Conservation (phyloP, 2,113 vertebrate genomes). For the Lethenteron reissneri region DNA sequence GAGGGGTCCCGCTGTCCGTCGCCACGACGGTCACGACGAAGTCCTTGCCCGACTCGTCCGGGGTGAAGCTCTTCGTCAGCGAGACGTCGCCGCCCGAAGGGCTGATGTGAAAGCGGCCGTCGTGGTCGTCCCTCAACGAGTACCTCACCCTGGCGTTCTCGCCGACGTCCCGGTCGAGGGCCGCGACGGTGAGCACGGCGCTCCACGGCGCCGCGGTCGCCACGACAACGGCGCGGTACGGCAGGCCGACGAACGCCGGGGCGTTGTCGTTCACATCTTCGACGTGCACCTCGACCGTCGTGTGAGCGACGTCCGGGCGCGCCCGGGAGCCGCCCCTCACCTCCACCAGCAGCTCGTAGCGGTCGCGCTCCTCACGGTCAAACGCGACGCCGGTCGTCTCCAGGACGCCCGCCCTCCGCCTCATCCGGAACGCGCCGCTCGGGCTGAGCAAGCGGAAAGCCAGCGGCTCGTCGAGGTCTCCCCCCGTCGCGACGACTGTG, state of each 20-base stretch:
- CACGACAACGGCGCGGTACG: slow-evolving; percentile 85
- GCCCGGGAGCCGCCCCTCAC: slow-evolving; percentile 31
- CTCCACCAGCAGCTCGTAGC: slow-evolving; percentile 79
- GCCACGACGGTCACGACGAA: slow-evolving; percentile 30
- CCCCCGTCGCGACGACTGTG: slow-evolving; percentile 43
- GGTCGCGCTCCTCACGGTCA: slow-evolving; percentile 63
- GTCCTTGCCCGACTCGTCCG: slow-evolving; percentile 70
- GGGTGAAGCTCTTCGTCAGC: slow-evolving; percentile 42
- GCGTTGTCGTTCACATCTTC: slow-evolving; percentile 81
- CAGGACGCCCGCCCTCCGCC: slow-evolving; percentile 70
- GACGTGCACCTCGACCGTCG: slow-evolving; percentile 55
- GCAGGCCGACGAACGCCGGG: slow-evolving; percentile 70
- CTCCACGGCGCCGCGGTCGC: slow-evolving; percentile 67
- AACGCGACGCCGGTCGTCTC: slow-evolving; percentile 51
- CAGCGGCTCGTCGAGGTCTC: slow-evolving; percentile 67
- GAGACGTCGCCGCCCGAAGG: slow-evolving; percentile 36
- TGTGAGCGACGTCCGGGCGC: slow-evolving; percentile 52
- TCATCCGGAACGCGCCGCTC: slow-evolving; percentile 57
- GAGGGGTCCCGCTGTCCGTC: slow-evolving; percentile 46
- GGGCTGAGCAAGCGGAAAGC: slow-evolving; percentile 68
- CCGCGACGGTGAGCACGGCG: slow-evolving; percentile 53
- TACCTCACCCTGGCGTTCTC: slow-evolving; percentile 74
- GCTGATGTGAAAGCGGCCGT: slow-evolving; percentile 77
- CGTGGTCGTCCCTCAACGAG: slow-evolving; percentile 41
- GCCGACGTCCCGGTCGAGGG: slow-evolving; percentile 68